Evolutionary conservation across 2,797 vertebrate genomes (phyloP).

Genomic region (Semotilus atromaculatus): DNA sequence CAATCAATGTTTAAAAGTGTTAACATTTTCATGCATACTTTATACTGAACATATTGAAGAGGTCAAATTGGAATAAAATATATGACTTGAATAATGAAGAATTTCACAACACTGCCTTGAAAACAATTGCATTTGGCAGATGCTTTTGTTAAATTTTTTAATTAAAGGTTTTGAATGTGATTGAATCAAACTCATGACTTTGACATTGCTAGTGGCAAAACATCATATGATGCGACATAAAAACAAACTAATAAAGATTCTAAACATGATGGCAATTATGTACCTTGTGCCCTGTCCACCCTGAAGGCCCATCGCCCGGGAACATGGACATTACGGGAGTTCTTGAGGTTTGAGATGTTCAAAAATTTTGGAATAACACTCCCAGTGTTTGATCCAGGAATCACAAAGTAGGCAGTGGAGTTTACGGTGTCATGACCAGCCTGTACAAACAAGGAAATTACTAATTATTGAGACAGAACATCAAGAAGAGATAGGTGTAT

Average conservation of each 20-base stretch:
- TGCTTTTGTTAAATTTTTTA: neutral
- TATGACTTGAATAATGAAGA: neutral
- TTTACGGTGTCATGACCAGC: conserved; percentile 53
- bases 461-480: neutral
- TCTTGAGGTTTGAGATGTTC: conserved; percentile 9
- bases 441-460: conserved; percentile 16
- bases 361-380: neutral
- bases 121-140: neutral
- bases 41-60: neutral
- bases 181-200: neutral
- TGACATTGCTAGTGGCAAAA: neutral
- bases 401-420: conserved; percentile 3
- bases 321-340: too few relatives aligned
- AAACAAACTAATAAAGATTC: neutral
- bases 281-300: conserved; percentile 4
- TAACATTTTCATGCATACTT: neutral
- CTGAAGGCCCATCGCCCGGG: conserved; percentile 50
- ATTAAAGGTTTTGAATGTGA: neutral
- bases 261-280: neutral
- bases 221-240: neutral
- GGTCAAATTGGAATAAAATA: neutral
- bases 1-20: neutral
- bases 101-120: neutral
- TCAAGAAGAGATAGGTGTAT: too few relatives aligned
- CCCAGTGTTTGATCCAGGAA: conserved; percentile 14